These are phyloP conservation scores for Apamea sordens DNA, from an alignment of 2,888 invertebrate genomes.

Conservation along the genomic window DNA sequence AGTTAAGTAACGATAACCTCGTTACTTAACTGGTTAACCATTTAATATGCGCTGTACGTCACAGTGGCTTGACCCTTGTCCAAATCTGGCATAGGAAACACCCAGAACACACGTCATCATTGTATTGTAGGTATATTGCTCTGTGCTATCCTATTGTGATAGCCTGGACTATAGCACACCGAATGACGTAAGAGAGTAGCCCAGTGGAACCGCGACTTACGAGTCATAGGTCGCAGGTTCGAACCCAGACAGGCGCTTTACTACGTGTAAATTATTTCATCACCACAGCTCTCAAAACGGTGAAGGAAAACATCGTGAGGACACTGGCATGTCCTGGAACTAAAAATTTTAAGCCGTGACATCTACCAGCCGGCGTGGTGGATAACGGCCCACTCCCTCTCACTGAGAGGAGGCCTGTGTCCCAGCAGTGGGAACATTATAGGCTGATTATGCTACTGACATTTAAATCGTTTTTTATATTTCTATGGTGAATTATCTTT, in stretches of 20 bases:
- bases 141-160: neutral
- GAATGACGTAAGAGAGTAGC: too few relatives aligned
- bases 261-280: neutral
- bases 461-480: neutral
- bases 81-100: constrained; percentile 24
- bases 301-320: neutral
- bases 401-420: neutral
- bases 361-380: too few relatives aligned
- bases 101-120: constrained; percentile 18
- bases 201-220: neutral
- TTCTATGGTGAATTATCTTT: neutral
- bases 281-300: neutral
- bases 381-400: too few relatives aligned
- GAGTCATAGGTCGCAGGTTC: neutral
- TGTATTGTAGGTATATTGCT: neutral
- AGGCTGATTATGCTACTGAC: neutral
- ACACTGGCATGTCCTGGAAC: neutral
- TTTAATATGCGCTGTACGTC: constrained; percentile 47
- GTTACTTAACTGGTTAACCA: constrained; percentile 19
- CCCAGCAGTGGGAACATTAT: neutral
- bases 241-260: neutral
- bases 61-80: constrained; percentile 39
- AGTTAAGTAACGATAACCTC: too few relatives aligned
- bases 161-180: too few relatives aligned
- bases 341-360: too few relatives aligned